Evolutionary conservation across 2,888 invertebrate species (phyloP).

Genomic region (Coleophora deauratella): DNA sequence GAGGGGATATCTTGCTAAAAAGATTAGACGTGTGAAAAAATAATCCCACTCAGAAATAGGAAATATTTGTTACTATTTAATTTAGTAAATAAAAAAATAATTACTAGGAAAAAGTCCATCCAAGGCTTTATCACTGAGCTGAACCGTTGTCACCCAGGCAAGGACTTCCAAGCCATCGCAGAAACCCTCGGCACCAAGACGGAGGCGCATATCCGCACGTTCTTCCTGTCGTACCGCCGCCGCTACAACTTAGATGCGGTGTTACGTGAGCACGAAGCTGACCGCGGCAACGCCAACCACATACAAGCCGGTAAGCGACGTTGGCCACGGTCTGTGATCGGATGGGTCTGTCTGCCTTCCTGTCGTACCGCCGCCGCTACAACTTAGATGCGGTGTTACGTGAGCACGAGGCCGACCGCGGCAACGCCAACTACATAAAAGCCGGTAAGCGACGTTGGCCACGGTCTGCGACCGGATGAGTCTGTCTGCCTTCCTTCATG

Average conservation of each 20-base stretch:
- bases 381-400: conserved; percentile 74
- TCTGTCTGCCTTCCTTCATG: too few relatives aligned
- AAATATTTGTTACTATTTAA: too few relatives aligned
- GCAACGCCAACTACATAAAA: conserved; percentile 70
- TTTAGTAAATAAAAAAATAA: too few relatives aligned
- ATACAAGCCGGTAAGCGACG: conserved; percentile 51
- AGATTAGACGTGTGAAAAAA: too few relatives aligned
- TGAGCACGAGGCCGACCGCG: conserved; percentile 88
- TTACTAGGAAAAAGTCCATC: too few relatives aligned
- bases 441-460: conserved; percentile 29
- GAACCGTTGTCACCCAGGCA: conserved; percentile 57
- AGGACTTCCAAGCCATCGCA: conserved; percentile 94
- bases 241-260: conserved; percentile 91
- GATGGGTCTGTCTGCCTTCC: too few relatives aligned
- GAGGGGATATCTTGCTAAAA: too few relatives aligned
- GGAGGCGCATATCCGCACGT: conserved; percentile 92
- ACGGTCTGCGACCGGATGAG: too few relatives aligned
- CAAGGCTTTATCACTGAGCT: background rate
- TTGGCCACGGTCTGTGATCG: too few relatives aligned
- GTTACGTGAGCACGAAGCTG: conserved; percentile 88
- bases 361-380: too few relatives aligned
- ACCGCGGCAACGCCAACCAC: conserved; percentile 76
- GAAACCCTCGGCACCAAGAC: conserved; percentile 96
- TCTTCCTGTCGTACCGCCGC: conserved; percentile 92
- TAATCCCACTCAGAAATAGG: too few relatives aligned